Evolutionary conservation across 2,797 vertebrate species (phyloP).

Genomic region (Artibeus jamaicensis): DNA sequence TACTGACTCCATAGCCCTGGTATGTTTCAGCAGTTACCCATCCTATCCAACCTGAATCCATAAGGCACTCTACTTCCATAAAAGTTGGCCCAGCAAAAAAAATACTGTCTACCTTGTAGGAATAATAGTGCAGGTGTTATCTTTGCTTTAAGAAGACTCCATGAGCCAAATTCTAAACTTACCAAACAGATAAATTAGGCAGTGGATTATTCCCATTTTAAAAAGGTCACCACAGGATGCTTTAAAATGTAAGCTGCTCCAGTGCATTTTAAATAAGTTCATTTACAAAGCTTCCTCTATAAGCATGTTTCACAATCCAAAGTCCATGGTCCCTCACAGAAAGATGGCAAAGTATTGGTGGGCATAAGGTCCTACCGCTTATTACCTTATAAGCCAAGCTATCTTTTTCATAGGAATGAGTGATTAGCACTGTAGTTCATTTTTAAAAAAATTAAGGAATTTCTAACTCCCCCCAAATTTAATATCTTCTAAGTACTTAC

Average conservation of each 20-base stretch:
- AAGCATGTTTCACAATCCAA: constrained; percentile 39
- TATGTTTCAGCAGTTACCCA: not conserved
- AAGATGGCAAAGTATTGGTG: constrained; percentile 27
- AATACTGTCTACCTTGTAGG: constrained; percentile 18
- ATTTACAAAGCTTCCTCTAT: constrained; percentile 63
- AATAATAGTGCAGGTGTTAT: constrained; percentile 53
- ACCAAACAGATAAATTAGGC: constrained; percentile 64
- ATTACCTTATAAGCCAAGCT: constrained; percentile 35
- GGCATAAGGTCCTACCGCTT: constrained; percentile 20
- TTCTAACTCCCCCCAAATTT: not conserved
- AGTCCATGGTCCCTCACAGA: constrained; percentile 26
- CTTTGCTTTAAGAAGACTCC: constrained; percentile 48
- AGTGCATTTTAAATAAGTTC: constrained; percentile 62
- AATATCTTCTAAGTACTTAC: not conserved
- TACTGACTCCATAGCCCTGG: not conserved
- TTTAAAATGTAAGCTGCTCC: constrained; percentile 67
- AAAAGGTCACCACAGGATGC: constrained; percentile 65
- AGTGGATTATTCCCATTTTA: constrained; percentile 67
- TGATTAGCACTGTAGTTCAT: not conserved
- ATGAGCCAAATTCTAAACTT: constrained; percentile 57
- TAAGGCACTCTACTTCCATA: constrained; percentile 46
- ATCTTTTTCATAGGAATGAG: constrained; percentile 21
- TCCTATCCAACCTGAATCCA: not conserved
- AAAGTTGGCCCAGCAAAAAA: constrained; percentile 51
- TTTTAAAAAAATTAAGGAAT: constrained; percentile 32